Conservation (phyloP, 1,140 invertebrate genomes). For the Pachypeltis micranthus region DNA sequence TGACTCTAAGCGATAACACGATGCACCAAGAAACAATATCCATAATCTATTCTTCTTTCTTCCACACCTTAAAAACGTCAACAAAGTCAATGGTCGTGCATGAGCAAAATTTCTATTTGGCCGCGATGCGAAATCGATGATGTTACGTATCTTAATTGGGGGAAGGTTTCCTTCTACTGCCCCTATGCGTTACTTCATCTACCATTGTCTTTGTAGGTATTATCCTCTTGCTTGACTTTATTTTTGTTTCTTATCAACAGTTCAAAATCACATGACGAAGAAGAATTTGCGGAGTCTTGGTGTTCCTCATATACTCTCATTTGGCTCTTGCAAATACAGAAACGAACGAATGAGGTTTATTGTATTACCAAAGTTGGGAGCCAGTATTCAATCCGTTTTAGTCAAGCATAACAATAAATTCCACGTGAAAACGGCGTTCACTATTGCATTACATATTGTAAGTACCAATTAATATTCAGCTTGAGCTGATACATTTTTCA, state of each 20-base stretch:
- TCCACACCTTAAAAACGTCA: too few relatives aligned
- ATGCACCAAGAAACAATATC: too few relatives aligned
- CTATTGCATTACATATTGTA: slow-evolving; percentile 70
- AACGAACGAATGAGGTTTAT: slow-evolving; percentile 75
- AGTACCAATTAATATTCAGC: slow-evolving; percentile 15
- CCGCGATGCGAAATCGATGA: too few relatives aligned
- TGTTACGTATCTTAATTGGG: too few relatives aligned
- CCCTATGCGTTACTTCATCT: too few relatives aligned
- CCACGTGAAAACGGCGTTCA: slow-evolving; percentile 63
- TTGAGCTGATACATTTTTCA: too few relatives aligned
- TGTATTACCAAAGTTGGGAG: slow-evolving; percentile 77
- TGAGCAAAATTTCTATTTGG: too few relatives aligned
- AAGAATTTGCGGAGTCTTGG: slow-evolving; percentile 43
- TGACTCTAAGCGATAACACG: too few relatives aligned
- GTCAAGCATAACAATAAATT: slow-evolving; percentile 50
- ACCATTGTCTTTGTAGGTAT: neutral
- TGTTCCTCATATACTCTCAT: slow-evolving; percentile 76
- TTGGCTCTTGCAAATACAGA: slow-evolving; percentile 59
- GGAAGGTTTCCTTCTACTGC: too few relatives aligned
- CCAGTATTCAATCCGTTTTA: slow-evolving; percentile 75
- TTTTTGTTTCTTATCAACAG: neutral
- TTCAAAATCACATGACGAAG: neutral
- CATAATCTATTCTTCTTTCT: too few relatives aligned
- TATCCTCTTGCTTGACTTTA: neutral
- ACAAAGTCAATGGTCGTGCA: too few relatives aligned